Evolutionary conservation across 2,888 invertebrate genomes (phyloP).

Genomic region (Spodoptera exigua): DNA sequence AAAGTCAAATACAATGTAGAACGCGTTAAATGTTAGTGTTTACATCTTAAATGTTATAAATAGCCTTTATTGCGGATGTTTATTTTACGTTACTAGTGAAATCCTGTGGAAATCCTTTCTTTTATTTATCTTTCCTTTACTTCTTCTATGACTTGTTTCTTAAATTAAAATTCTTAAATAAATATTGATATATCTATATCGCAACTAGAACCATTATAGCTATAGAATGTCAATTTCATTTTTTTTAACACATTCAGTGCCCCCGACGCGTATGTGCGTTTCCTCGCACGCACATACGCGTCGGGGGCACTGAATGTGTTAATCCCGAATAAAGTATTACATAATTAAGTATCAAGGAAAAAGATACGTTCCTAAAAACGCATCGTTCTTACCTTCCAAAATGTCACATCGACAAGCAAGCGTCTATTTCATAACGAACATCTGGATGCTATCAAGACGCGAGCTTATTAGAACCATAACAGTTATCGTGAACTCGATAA

Average conservation of each 20-base stretch:
- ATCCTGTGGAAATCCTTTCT: constrained; percentile 21
- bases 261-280: too few species aligned
- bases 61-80: constrained; percentile 46
- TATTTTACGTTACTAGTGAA: constrained; percentile 23
- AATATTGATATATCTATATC: too few species aligned
- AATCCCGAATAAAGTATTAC: too few species aligned
- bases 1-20: constrained; percentile 49
- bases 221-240: too few species aligned
- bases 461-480: constrained; percentile 22
- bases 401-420: constrained; percentile 6
- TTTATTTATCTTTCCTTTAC: constrained; percentile 3
- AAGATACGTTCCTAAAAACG: background rate
- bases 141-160: background rate
- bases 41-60: constrained; percentile 35
- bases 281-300: too few species aligned
- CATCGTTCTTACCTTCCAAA: constrained; percentile 7
- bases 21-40: constrained; percentile 35
- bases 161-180: too few species aligned
- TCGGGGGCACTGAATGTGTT: too few species aligned
- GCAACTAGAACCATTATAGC: too few species aligned
- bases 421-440: constrained; percentile 12
- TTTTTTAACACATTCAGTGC: too few species aligned
- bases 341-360: too few species aligned
- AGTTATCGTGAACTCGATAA: constrained; percentile 37
- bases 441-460: constrained; percentile 24